Base-by-base conservation (phyloP, 2,113 vertebrate species). In the Menidia beryllina region DNA sequence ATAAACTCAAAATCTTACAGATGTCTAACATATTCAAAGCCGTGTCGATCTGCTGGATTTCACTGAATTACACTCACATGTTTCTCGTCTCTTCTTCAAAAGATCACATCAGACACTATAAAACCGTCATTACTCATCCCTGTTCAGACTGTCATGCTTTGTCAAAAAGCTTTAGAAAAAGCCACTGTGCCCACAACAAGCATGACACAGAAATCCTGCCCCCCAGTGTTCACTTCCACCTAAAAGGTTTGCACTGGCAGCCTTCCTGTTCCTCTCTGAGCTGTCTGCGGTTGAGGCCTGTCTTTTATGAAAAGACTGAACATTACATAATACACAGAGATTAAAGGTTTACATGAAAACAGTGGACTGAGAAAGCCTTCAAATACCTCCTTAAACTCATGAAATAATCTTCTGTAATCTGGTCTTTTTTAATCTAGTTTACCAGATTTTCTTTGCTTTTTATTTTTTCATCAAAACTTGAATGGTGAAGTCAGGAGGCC, bases 131-230 rank as follows among this genome's bases (percentile, higher is more conserved):
- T 50, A 26, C 34, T 2, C 43, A 24, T 66, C 30, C 72, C 52
- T 66, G 66, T 64, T 69, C 38, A 54, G 24, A 39, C 60, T 5
- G 47, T 68, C 54, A 24, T 23, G 61, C 45, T 65, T 82, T 68
- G 10, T 21, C 39, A 56, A 65, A n/a, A 82, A 3, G 52, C 56
- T 75, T 75, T 53, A 76, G 56, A 69, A 65, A 77, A 79, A 52
- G 26, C 48, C 10, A 82, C 66, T 69, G 27, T 72, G n/a, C 4
- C 51, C 5, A 38, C 59, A 74, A 75, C 48, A 69, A 84, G 73
- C 68, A 75, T 79, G 80, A 74, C 69, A 68, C 75, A 54, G 67
- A 86, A 79, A 83, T 82, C 64, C 85, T 80, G 81, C 82, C 81
- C 77, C 69, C 72, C 64, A 72, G 77, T 81, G 75, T 82, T 73